Evolutionary conservation across 2,113 vertebrate genomes (phyloP), one percentile per base, ranked within the genome.

Genomic region (Micronisus gabar): DNA sequence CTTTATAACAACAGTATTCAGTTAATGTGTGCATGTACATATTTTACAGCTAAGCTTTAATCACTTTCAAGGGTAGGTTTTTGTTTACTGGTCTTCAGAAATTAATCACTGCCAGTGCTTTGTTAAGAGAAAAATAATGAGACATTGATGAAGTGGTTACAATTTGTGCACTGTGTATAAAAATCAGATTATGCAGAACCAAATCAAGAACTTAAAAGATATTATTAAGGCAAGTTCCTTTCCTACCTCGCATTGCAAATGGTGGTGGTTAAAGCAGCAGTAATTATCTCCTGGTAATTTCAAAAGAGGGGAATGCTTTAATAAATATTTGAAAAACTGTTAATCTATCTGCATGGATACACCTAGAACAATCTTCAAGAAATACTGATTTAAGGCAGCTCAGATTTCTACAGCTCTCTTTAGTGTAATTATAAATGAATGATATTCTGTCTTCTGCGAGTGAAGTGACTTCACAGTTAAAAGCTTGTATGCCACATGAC

Each of bases 81-180:
- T 98, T 98, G 95, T 98, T 98, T 98, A 98, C 87, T 71, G 61
- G 58, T 98, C 95, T 97, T 98, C 95, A 95, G 96, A 98, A 98
- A 98, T 98, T 98, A 98, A 98, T 99, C 98, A 98, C 70, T 98
- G 96, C 89, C 97, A 97, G 40, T 95, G 76, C 71, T 97, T 92
- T 97, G 91, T 98, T 98, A 97, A 98, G 79, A 97, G 87, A 93
- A 97, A 98, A 98, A 97, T 98, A 98, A 98, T 97, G 97, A 98
- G 98, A 98, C 97, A 93, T 90, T 98, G 98, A 98, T 98, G 94
- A 98, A 98, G 96, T 97, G 86, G 72, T 50, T 97, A 96, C 74
- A 92, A 98, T 98, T 98, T 98, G 78, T 98, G 88, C 96, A 96
- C 84, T 97, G 84, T 96, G 58, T 97, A 97, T 98, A 97, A 98